Conservation (phyloP, 2,797 vertebrate species). For the Rhinogobio ventralis region DNA sequence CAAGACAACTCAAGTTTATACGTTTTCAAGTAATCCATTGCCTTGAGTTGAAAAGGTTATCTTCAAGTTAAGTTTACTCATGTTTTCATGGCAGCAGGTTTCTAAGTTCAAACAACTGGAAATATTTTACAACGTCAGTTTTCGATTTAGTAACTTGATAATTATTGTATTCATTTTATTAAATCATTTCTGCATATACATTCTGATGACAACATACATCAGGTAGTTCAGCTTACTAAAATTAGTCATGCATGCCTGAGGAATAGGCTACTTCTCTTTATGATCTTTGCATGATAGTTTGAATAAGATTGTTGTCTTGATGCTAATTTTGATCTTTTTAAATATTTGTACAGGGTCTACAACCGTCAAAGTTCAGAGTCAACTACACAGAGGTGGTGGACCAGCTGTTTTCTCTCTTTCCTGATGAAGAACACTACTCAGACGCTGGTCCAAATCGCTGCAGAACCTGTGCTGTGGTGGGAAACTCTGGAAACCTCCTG, state of each 20-base stretch:
- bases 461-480: slow-evolving; percentile 79
- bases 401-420: slow-evolving; percentile 75
- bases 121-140: neutral
- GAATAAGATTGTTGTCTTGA: neutral
- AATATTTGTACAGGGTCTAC: slow-evolving; percentile 33
- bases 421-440: slow-evolving; percentile 62
- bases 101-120: neutral
- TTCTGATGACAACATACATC: neutral
- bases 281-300: no score
- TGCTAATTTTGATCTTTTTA: neutral
- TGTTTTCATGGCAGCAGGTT: neutral
- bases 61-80: neutral
- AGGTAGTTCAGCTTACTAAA: neutral
- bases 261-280: neutral
- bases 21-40: neutral
- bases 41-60: neutral
- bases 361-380: neutral
- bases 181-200: neutral
- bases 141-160: neutral
- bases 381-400: slow-evolving; percentile 63
- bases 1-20: neutral
- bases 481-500: slow-evolving; percentile 79
- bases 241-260: neutral
- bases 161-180: no score
- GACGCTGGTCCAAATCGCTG: slow-evolving; percentile 65